phyloP scores from a whole-genome alignment of 2,113 vertebrate genomes.

The Oryzias celebensis region DNA sequence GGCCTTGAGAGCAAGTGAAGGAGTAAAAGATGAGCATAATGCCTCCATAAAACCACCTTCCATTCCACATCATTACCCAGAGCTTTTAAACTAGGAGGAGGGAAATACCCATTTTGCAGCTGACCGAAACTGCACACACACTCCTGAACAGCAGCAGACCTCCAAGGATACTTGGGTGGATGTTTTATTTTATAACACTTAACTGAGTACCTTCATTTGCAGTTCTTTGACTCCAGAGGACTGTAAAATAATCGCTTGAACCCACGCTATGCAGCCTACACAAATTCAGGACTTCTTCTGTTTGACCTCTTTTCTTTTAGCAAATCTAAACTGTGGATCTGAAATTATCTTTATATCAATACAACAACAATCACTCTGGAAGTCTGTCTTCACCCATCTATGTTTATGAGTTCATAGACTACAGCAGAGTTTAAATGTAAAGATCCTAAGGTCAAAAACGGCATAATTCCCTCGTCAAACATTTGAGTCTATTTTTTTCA shows the following conservation, averaged over 20 bases:
- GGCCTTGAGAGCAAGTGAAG: conserved; percentile 28
- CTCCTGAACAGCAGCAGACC: conserved; percentile 2
- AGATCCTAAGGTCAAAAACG: too few relatives aligned
- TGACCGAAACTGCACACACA: conserved; percentile 53
- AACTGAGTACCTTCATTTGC: conserved; percentile 52
- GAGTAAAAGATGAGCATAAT: conserved; percentile 56
- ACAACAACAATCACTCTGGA: background rate
- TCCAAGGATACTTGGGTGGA: conserved; percentile 37
- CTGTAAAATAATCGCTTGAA: conserved; percentile 49
- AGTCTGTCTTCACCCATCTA: too few relatives aligned
- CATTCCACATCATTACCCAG: conserved; percentile 70
- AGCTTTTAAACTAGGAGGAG: conserved; percentile 59
- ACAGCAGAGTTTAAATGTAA: too few relatives aligned
- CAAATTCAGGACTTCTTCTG: conserved; percentile 5
- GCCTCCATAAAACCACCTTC: conserved; percentile 64
- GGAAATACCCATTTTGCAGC: conserved; percentile 65
- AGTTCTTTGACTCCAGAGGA: conserved; percentile 41
- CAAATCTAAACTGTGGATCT: conserved; percentile 14
- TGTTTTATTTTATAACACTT: conserved; percentile 65
- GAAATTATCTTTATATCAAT: background rate
- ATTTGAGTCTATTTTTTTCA: too few relatives aligned
- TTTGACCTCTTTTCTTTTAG: conserved; percentile 7
- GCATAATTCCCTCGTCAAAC: too few relatives aligned
- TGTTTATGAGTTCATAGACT: background rate
- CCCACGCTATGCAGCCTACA: conserved; percentile 27